A percentile compares a stretch with the other conserved stretches of the same genome.
Evolutionary conservation across 2,113 vertebrate species (phyloP).

Genomic region (Lethenteron camtschaticum): DNA sequence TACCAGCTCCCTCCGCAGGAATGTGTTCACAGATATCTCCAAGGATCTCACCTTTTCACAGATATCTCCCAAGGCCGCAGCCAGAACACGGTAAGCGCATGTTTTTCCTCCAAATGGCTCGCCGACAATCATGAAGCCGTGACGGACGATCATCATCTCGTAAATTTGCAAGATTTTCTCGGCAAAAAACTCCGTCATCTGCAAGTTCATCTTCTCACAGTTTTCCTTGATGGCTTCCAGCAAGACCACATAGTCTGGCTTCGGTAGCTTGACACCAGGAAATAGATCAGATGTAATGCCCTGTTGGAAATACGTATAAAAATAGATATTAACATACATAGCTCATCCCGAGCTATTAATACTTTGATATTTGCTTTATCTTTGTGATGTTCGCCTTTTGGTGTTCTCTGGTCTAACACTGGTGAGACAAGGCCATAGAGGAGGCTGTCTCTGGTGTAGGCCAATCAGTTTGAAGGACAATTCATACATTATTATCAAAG

Average conservation of each 20-base stretch:
- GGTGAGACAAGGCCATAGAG: no score
- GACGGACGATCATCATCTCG: slow-evolving; percentile 75
- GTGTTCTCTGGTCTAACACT: no score
- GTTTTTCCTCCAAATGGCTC: slow-evolving; percentile 72
- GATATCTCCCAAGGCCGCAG: slow-evolving; percentile 38
- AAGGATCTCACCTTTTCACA: slow-evolving; percentile 31
- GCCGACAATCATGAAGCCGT: slow-evolving; percentile 74
- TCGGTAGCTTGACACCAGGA: slow-evolving; percentile 50
- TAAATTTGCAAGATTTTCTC: slow-evolving; percentile 70
- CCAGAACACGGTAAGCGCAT: slow-evolving; percentile 46
- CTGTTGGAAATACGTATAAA: slow-evolving; percentile 18
- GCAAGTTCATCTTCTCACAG: slow-evolving; percentile 48
- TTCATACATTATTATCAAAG: no score
- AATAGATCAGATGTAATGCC: slow-evolving; percentile 75
- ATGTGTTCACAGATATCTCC: no score
- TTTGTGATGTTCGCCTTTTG: no score
- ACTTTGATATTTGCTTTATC: background rate
- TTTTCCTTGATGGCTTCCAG: slow-evolving; percentile 43
- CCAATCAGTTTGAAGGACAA: no score
- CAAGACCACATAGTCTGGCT: slow-evolving; percentile 44
- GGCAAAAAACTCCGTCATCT: slow-evolving; percentile 41
- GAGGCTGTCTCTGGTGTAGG: no score
- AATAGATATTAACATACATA: slow-evolving; percentile 2
- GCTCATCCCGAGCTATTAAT: background rate
- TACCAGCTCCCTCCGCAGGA: slow-evolving; percentile 3